Percentiles rank a stretch among this genome's conserved stretches.
Evolutionary conservation across 2,888 invertebrate species (phyloP).

Genomic region (Nomada ruficornis): DNA sequence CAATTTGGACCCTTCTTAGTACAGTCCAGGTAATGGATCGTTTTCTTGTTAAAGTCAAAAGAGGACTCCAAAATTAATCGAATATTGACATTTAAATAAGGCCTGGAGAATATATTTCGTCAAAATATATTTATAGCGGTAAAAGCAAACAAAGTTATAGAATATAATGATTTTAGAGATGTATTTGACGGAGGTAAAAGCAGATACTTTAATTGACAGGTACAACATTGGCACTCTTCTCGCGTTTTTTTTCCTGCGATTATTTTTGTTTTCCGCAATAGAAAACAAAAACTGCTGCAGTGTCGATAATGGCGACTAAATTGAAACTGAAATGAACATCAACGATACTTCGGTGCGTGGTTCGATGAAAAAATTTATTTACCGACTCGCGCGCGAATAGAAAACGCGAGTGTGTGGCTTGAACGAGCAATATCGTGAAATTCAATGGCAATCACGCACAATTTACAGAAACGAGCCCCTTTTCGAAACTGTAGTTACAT

Average conservation of each 20-base stretch:
- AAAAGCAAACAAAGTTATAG: no score
- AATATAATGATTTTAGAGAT: no score
- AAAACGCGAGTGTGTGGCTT: neutral
- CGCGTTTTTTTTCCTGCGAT: neutral
- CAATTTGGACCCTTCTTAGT: no score
- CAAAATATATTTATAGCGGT: no score
- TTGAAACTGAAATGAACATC: neutral
- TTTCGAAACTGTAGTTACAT: slow-evolving; percentile 23
- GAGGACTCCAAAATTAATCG: no score
- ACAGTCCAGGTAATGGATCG: no score
- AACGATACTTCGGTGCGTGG: neutral
- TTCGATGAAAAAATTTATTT: slow-evolving; percentile 11
- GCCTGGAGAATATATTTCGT: no score
- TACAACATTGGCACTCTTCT: no score
- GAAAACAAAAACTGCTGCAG: neutral
- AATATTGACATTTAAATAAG: no score
- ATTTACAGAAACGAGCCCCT: slow-evolving; percentile 33
- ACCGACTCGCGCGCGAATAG: neutral
- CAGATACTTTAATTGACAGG: no score
- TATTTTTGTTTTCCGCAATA: neutral
- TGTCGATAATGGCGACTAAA: neutral
- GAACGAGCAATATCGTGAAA: slow-evolving; percentile 38
- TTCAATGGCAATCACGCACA: slow-evolving; percentile 22
- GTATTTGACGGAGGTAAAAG: no score
- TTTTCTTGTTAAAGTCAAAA: no score